Base-by-base conservation (phyloP, 2,888 invertebrate species). In the Helleia helle region DNA sequence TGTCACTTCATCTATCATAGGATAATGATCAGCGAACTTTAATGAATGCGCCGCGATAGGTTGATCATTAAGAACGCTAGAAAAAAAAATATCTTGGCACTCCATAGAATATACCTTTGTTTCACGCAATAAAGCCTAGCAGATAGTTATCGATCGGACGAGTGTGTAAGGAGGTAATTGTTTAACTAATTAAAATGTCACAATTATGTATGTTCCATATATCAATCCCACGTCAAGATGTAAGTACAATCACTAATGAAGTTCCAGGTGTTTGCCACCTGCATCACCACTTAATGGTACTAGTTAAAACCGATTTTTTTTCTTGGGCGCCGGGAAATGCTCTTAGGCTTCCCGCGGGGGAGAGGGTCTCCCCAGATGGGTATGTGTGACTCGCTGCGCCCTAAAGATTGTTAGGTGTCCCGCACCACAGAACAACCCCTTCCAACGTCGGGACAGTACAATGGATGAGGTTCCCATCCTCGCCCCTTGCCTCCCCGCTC, bases 211-310 rank as follows among this genome's bases (percentile, higher is more conserved):
- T 71, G 66, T 59, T 55, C 59, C 53, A 58, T 65, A 71, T 73
- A 30, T 40, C 75, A 71, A 71, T 72, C 65, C 66, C 60, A 54
- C 56, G 61, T 34, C 38, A 56, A 59, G 56, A 67, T 62, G 61
- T 68, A 68, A 74, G 73, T 72, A 75, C 70, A n/a, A n/a, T 73
- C 70, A 71, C 66, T 69, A 72, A 79, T 80, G 79, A 64, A 73
- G 74, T 75, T 75, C 73, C 81, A 83, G 81, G 74, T 83, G 81
- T 40, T 42, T 44, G 44, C 55, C 79, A 80, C 71, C 79, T 77
- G 79, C 69, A 53, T 29, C 2, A 38, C 67, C 63, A 65, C 71
- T 70, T 65, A 64, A n/a, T n/a, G n/a, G 52, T 66, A 64, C 49
- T 40, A 45, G 45, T 44, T 45, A 46, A 49, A 48, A 51, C 46